A percentile compares a stretch with the other conserved stretches of the same genome.
Evolutionary conservation across 53 echinoderm and acorn worm genomes (phyloP).

Genomic region (Apostichopus leukothele): DNA sequence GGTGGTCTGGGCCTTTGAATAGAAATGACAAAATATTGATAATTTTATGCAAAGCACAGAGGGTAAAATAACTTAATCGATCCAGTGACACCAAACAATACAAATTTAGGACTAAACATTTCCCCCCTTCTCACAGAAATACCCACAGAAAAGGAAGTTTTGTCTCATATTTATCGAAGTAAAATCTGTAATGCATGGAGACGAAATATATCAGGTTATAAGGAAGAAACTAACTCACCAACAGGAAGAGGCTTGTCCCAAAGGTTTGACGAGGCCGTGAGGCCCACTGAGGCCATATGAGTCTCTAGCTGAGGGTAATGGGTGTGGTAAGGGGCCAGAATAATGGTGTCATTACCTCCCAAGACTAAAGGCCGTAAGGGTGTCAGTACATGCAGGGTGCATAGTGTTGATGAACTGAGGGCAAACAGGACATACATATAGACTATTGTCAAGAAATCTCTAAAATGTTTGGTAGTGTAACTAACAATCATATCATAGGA

Average conservation of each 20-base stretch:
- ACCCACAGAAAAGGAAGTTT: no score
- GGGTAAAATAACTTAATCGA: no score
- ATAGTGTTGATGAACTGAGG: constrained; percentile 83
- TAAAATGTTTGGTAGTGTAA: no score
- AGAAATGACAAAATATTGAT: background rate
- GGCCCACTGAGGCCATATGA: constrained; percentile 80
- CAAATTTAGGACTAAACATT: no score
- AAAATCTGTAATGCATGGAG: no score
- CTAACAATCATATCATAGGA: no score
- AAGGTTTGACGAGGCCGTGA: constrained; percentile 67
- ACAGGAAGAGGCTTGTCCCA: constrained; percentile 92
- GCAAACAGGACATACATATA: background rate
- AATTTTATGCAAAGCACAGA: no score
- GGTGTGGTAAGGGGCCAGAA: constrained; percentile 93
- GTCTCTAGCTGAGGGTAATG: constrained; percentile 82
- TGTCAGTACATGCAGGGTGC: constrained; percentile 90
- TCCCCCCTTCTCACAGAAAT: no score
- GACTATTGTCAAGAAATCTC: background rate
- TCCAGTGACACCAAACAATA: no score
- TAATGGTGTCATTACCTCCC: constrained; percentile 90
- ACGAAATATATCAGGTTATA: no score
- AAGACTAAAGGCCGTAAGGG: constrained; percentile 81
- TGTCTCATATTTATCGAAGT: no score
- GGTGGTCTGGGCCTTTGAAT: constrained; percentile 85
- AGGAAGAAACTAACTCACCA: constrained; percentile 58